phyloP scores from a whole-genome alignment of 1,140 invertebrate genomes.

The Aradophagus sp. region DNA sequence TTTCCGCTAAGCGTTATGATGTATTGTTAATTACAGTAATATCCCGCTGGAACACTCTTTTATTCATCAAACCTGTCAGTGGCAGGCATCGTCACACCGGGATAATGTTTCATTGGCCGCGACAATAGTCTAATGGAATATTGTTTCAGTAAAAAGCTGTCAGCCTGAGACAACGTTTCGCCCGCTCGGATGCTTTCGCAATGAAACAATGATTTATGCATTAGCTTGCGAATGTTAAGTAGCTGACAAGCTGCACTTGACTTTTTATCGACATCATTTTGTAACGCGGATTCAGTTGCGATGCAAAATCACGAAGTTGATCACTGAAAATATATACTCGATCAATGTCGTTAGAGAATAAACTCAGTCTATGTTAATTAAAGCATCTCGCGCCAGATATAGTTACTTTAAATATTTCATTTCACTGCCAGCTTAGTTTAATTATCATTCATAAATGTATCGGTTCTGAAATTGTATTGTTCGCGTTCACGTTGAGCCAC shows the following conservation, averaged over 20 bases:
- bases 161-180: slow-evolving; percentile 25
- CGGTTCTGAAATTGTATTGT: too few species aligned
- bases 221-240: slow-evolving; percentile 20
- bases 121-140: slow-evolving; percentile 37
- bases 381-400: too few species aligned
- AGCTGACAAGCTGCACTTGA: slow-evolving; percentile 22
- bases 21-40: slow-evolving; percentile 41
- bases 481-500: too few species aligned
- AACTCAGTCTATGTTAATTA: too few species aligned
- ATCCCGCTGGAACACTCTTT: slow-evolving; percentile 27
- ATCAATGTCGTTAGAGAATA: too few species aligned
- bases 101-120: slow-evolving; percentile 32
- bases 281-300: too few species aligned
- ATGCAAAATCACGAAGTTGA: too few species aligned
- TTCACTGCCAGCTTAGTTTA: too few species aligned
- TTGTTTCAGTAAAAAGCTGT: slow-evolving; percentile 37
- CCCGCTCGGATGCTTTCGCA: slow-evolving; percentile 23
- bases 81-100: slow-evolving; percentile 8
- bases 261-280: too few species aligned
- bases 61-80: slow-evolving; percentile 37
- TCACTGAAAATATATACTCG: too few species aligned
- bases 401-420: too few species aligned
- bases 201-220: slow-evolving; percentile 30
- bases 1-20: slow-evolving; percentile 27
- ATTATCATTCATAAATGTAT: too few species aligned